phyloP scores from a whole-genome alignment of 2,888 invertebrate genomes.

The Plebejus melissa region DNA sequence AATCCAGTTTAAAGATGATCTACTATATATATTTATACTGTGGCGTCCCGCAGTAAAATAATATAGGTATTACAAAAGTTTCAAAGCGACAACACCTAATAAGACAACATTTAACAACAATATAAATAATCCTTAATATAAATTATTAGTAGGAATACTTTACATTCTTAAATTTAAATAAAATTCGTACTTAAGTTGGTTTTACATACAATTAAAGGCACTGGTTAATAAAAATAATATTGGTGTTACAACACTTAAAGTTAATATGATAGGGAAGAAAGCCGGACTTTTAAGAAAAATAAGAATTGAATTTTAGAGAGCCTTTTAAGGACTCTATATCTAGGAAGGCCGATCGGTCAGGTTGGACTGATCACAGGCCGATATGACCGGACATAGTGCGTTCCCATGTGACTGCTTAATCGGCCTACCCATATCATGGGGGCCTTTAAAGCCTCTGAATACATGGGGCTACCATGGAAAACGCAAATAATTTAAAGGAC shows the following conservation, averaged over 20 bases:
- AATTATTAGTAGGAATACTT: slow-evolving; percentile 23
- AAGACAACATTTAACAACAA: slow-evolving; percentile 19
- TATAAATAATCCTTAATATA: slow-evolving; percentile 14
- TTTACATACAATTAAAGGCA: slow-evolving; percentile 22
- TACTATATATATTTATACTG: neutral
- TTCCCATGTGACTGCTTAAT: no score
- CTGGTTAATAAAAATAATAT: slow-evolving; percentile 23
- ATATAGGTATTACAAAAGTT: slow-evolving; percentile 8
- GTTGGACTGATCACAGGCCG: no score
- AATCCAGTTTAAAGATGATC: neutral
- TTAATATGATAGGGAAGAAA: neutral
- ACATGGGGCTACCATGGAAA: no score
- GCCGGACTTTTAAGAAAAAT: neutral
- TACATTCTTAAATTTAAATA: slow-evolving; percentile 23
- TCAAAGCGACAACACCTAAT: slow-evolving; percentile 7
- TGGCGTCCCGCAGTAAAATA: neutral
- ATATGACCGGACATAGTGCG: no score
- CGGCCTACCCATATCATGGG: no score
- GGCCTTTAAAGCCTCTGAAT: no score
- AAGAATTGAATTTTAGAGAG: neutral
- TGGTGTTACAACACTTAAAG: slow-evolving; percentile 19
- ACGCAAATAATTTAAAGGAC: no score
- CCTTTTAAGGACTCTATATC: neutral
- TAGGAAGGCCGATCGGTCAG: neutral
- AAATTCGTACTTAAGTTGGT: slow-evolving; percentile 21